Evolutionary conservation across 1,140 invertebrate species (phyloP), one percentile per base, ranked within the genome.

Genomic region (Euura lappo): DNA sequence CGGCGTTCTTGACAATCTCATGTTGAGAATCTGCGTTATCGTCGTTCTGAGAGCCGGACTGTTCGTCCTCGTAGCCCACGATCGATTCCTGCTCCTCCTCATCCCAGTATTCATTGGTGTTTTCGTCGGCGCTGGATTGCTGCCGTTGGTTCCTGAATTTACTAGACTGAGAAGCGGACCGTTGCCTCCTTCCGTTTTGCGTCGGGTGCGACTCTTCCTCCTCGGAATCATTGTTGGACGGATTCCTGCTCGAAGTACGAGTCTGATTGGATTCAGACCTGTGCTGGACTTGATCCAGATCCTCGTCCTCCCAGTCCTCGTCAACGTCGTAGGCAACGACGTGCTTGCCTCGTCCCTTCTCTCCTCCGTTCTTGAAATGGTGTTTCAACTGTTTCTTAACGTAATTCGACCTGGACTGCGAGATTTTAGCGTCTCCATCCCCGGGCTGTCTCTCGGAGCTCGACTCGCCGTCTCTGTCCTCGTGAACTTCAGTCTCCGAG

Each of bases 261-360:
- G 67, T 65, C 51, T n/a, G 45, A 51, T 78, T 76, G 28, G 74
- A 13, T 45, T 78, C 72, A 65, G 81, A 80, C 6, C 28, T 42
- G 11, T 8, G 42, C 73, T 79, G 51, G 11, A 3, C 66, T 10
- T 60, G 28, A 68, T 87, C 85, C 42, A 81, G 68, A 4, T 87
- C 86, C 43, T 86, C 85, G 43, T 87, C 84, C 65, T 86, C 82
- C 86, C 86, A 87, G 71, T 87, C 86, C 45, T 85, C 85, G 8
- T 82, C 80, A 2, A 82, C 79, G 73, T 87, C 83, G 44, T 87
- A 87, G 1, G 78, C 72, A 60, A 85, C 74, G 44, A 82, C 66
- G 67, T 78, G 75, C 28, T 84, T 83, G 5, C 68, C 73, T 44
- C 11, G 76, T 44, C 65, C 47, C 10, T 64, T 65, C 7, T 45